A percentile compares a stretch with the other conserved stretches of the same genome.
Conservation (phyloP, 1,140 invertebrate genomes). For the Tetramorium alpestre region DNA sequence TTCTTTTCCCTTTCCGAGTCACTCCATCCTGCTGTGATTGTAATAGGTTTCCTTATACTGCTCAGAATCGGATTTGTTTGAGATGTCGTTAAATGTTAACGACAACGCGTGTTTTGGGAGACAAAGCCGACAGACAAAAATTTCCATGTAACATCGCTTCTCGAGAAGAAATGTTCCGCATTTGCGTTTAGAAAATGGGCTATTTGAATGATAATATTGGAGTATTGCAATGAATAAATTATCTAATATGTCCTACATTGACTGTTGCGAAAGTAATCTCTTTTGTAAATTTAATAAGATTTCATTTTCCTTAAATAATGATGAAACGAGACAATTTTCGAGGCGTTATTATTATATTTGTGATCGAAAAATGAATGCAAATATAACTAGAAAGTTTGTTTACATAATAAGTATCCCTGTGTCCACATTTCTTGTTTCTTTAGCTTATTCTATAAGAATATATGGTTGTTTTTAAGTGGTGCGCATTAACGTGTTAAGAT, state of each 20-base stretch:
- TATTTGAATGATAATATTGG: not conserved
- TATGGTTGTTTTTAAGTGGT: not conserved
- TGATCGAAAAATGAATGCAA: not conserved
- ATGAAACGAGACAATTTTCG: not conserved
- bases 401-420: not conserved
- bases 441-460: not conserved
- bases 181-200: not conserved
- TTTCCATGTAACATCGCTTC: not conserved
- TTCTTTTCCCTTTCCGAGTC: slow-evolving; percentile 22
- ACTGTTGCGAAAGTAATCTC: not conserved
- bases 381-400: not conserved
- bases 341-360: too few relatives aligned
- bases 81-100: slow-evolving; percentile 33
- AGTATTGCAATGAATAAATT: not conserved
- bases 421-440: not conserved
- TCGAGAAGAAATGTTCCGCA: not conserved
- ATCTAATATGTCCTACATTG: not conserved
- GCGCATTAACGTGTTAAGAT: slow-evolving; percentile 6
- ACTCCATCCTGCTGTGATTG: not conserved
- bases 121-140: not conserved
- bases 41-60: not conserved
- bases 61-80: slow-evolving; percentile 53
- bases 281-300: not conserved
- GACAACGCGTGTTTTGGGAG: not conserved
- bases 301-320: not conserved